Percentiles rank a stretch among this genome's conserved stretches.
These are phyloP conservation scores for Drosophila suboccidentalis DNA, from an alignment of 2,888 invertebrate genomes.

Conservation along the genomic window DNA sequence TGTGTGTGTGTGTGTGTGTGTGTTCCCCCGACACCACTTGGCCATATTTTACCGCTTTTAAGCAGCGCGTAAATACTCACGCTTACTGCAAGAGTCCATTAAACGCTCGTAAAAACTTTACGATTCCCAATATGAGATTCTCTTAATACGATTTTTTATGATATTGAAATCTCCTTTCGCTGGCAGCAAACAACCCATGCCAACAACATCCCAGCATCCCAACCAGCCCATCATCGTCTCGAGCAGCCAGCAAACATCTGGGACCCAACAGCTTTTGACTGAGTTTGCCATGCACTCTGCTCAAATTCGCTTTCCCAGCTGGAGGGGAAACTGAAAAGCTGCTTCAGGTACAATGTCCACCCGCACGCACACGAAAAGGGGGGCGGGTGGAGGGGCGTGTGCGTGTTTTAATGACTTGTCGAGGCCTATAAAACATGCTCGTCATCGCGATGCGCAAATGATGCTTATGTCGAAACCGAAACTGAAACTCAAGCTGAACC, in stretches of 20 bases:
- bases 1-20: constrained; percentile 18
- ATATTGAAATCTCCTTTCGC: constrained; percentile 84
- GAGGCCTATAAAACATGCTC: constrained; percentile 74
- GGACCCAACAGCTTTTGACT: constrained; percentile 53
- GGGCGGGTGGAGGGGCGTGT: constrained; percentile 40
- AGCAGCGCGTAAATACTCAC: constrained; percentile 81
- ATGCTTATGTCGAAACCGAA: constrained; percentile 30
- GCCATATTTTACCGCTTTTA: constrained; percentile 79
- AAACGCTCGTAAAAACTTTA: constrained; percentile 85
- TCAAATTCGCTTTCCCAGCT: constrained; percentile 51
- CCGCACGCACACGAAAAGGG: constrained; percentile 11
- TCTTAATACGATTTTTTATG: constrained; percentile 85
- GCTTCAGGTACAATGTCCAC: constrained; percentile 55
- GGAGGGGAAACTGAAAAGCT: constrained; percentile 45
- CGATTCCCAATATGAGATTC: constrained; percentile 84
- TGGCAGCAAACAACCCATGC: constrained; percentile 48
- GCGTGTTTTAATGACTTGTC: constrained; percentile 69
- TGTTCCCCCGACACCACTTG: constrained; percentile 65
- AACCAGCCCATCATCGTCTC: constrained; percentile 39
- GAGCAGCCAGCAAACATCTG: constrained; percentile 56
- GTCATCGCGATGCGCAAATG: constrained; percentile 53
- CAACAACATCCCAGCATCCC: constrained; percentile 13
- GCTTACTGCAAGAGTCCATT: constrained; percentile 84
- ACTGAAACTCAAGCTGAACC: background rate
- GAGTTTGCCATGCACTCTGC: constrained; percentile 56